A percentile compares a stretch with the other conserved stretches of the same genome.
Conservation (phyloP, 2,113 vertebrate genomes). For the Chrysochloris asiatica region DNA sequence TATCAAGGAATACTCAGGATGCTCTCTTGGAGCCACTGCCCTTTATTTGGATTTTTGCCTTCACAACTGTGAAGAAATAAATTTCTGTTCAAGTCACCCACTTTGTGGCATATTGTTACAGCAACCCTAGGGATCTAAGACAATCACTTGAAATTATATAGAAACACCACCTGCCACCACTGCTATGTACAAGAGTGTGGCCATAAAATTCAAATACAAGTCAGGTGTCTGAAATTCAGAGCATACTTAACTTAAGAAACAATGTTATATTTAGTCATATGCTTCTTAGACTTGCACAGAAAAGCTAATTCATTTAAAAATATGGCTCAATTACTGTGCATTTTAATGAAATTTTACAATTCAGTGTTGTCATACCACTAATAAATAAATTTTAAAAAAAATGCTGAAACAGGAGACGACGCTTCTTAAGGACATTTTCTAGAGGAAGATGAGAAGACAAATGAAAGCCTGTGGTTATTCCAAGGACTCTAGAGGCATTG, state of each 20-base stretch:
- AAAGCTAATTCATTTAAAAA: conserved; percentile 42
- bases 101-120: not conserved
- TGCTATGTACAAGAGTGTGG: not conserved
- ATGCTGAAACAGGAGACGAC: not conserved
- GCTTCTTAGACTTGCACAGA: not conserved
- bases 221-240: conserved; percentile 47
- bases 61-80: not conserved
- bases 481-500: not conserved
- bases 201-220: conserved; percentile 26
- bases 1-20: not conserved
- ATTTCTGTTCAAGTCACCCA: not conserved
- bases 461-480: not conserved
- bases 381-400: not conserved
- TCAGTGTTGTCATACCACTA: not conserved
- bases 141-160: not conserved
- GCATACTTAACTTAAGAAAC: not conserved
- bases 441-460: not conserved
- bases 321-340: not conserved
- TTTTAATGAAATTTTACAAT: not conserved
- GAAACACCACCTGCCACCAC: not conserved
- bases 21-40: not conserved
- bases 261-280: conserved; percentile 3
- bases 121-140: not conserved
- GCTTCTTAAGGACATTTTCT: not conserved
- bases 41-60: not conserved